Evolutionary conservation across 2,888 invertebrate species (phyloP).

Genomic region (Rhyacophila evoluta): DNA sequence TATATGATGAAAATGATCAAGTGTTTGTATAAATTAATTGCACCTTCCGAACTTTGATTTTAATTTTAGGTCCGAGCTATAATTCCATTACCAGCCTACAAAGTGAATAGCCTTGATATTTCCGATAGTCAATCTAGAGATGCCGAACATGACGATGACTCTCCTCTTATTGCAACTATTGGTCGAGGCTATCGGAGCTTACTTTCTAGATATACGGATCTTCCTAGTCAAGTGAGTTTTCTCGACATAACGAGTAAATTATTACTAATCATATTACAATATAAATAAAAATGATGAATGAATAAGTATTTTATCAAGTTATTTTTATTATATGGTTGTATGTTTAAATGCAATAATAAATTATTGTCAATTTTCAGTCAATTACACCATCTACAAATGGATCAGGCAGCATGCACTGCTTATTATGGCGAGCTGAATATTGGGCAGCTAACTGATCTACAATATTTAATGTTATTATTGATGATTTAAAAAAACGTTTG

Average conservation of each 20-base stretch:
- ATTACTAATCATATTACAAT: not conserved
- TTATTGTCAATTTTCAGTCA: no score
- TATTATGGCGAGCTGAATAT: constrained; percentile 80
- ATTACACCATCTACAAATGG: constrained; percentile 29
- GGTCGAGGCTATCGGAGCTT: constrained; percentile 89
- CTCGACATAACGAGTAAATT: not conserved
- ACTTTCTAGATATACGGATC: constrained; percentile 61
- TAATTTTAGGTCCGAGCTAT: constrained; percentile 72
- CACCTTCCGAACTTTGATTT: no score
- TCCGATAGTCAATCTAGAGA: constrained; percentile 58
- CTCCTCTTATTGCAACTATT: constrained; percentile 78
- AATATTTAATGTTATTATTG: not conserved
- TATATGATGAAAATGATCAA: no score
- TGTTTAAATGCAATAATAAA: no score
- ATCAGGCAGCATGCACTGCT: constrained; percentile 71
- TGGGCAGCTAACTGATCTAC: constrained; percentile 69
- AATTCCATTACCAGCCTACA: constrained; percentile 67
- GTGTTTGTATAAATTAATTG: no score
- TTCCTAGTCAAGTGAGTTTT: constrained; percentile 46
- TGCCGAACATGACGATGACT: constrained; percentile 61
- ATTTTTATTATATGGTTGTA: no score
- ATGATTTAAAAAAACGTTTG: constrained; percentile 26
- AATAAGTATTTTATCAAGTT: no score
- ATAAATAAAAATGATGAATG: not conserved
- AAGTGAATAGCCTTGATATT: constrained; percentile 58